Conservation (phyloP, 2,113 vertebrate genomes). For the Corapipo altera region DNA sequence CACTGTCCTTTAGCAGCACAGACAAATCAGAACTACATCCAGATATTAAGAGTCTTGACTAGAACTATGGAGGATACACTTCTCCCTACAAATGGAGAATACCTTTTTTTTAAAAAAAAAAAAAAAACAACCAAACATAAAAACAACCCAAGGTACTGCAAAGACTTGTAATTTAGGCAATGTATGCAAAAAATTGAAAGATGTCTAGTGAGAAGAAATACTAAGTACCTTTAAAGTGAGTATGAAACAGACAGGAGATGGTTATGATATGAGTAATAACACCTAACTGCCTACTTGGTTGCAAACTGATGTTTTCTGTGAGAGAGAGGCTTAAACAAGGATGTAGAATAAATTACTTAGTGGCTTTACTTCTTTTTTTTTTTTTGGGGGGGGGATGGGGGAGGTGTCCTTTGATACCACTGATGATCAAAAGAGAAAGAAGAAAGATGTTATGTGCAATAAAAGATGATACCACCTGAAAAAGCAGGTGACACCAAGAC, state of each 20-base stretch:
- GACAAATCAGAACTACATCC: neutral
- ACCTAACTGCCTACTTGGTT: neutral
- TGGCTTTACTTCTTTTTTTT: neutral
- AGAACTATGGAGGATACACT: neutral
- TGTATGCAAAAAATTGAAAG: neutral
- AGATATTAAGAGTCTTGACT: neutral
- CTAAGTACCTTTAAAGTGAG: neutral
- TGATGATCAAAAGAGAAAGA: neutral
- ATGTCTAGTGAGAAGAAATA: neutral
- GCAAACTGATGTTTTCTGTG: neutral
- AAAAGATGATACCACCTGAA: neutral
- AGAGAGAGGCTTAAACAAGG: neutral
- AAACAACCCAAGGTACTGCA: neutral
- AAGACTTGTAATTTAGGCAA: neutral
- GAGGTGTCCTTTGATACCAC: neutral
- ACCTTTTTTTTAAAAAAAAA: neutral
- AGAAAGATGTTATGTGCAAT: neutral
- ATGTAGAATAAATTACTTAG: neutral
- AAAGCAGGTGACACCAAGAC: neutral
- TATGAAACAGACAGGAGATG: neutral
- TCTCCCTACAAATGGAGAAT: neutral
- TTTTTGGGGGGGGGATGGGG: accelerated
- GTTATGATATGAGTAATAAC: neutral
- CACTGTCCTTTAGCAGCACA: neutral
- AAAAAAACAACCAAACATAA: neutral